Evolutionary conservation across 2,113 vertebrate genomes (phyloP).

Genomic region (Turnix velox): DNA sequence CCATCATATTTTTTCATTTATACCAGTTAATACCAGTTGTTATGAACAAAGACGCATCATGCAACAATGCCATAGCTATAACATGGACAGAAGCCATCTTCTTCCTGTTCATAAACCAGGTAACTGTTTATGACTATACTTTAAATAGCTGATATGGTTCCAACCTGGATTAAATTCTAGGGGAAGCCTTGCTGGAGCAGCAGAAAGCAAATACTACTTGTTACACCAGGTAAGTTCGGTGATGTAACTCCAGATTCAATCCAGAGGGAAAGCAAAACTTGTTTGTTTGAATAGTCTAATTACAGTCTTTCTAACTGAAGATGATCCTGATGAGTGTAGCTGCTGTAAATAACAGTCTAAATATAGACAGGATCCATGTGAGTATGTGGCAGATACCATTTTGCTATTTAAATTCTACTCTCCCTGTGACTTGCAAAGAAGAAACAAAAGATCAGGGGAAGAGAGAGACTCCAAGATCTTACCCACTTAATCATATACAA

Average conservation of each 20-base stretch:
- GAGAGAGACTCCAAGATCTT: not conserved
- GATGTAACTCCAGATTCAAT: not conserved
- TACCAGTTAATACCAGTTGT: not conserved
- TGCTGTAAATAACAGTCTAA: not conserved
- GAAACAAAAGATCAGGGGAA: not conserved
- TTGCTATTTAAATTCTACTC: slow-evolving; percentile 14
- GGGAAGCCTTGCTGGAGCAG: not conserved
- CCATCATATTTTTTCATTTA: not conserved
- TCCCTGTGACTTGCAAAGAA: not conserved
- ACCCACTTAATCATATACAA: not conserved
- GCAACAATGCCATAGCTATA: not conserved
- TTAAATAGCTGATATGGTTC: not conserved
- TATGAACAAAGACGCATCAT: not conserved
- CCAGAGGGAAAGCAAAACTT: not conserved
- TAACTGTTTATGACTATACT: not conserved
- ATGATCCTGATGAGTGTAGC: not conserved
- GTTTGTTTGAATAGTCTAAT: not conserved
- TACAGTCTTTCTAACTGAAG: not conserved
- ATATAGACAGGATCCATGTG: not conserved
- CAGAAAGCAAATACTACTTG: not conserved
- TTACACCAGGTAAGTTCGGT: not conserved
- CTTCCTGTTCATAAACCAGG: not conserved
- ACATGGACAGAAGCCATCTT: not conserved
- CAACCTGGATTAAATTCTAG: not conserved
- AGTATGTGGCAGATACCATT: not conserved